These are phyloP conservation scores for Prorops nasuta DNA, from an alignment of 1,140 invertebrate genomes.

Conservation along the genomic window DNA sequence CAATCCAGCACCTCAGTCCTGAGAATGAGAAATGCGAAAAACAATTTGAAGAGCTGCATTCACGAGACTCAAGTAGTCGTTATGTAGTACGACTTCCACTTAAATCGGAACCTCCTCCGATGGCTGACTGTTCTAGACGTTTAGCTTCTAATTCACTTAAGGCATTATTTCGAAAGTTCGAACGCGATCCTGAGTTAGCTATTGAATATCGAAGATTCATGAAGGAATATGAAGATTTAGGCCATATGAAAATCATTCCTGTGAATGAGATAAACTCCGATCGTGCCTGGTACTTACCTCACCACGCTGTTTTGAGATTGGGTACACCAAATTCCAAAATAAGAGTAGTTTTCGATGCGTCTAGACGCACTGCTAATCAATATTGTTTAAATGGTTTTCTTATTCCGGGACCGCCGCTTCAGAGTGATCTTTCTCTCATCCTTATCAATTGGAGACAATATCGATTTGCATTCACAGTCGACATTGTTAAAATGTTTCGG, in stretches of 20 bases:
- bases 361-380: background rate
- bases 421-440: background rate
- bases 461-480: background rate
- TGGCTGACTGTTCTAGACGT: background rate
- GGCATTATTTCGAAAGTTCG: conserved; percentile 14
- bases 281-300: background rate
- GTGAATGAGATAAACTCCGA: conserved; percentile 1
- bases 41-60: background rate
- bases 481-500: background rate
- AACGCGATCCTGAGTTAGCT: conserved; percentile 14
- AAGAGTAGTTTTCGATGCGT: background rate
- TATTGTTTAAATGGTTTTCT: background rate
- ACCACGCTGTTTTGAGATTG: background rate
- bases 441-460: background rate
- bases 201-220: conserved; percentile 27
- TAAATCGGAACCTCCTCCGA: background rate
- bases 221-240: conserved; percentile 27
- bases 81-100: background rate
- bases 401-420: background rate
- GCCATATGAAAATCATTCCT: conserved; percentile 27
- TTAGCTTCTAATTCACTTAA: background rate
- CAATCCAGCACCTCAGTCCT: background rate
- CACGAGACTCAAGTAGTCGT: background rate
- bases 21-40: conserved; percentile 1
- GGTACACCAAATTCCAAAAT: background rate